Evolutionary conservation across 2,888 invertebrate genomes (phyloP).

Genomic region (Plusia festucae): DNA sequence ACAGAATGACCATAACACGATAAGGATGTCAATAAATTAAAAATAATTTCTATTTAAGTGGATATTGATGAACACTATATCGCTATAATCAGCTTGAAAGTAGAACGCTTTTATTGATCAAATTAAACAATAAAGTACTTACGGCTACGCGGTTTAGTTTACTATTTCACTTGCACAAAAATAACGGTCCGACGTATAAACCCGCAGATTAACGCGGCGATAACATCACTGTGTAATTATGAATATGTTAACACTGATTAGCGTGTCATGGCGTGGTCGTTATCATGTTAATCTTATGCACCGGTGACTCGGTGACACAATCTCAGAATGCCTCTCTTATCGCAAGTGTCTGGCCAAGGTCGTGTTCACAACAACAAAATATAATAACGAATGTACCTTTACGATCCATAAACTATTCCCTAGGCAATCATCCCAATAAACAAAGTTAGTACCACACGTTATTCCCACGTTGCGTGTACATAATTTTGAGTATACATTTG

Average conservation of each 20-base stretch:
- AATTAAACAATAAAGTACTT: not conserved
- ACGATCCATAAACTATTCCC: constrained; percentile 25
- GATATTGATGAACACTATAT: no score
- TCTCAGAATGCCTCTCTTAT: constrained; percentile 71
- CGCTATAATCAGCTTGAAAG: no score
- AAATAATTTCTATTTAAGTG: no score
- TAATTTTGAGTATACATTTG: constrained; percentile 15
- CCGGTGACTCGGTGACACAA: constrained; percentile 65
- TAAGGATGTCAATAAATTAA: no score
- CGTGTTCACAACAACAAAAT: constrained; percentile 52
- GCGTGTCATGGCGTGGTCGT: constrained; percentile 57
- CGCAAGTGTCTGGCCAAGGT: constrained; percentile 72
- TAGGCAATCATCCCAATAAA: constrained; percentile 12
- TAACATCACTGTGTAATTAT: constrained; percentile 44
- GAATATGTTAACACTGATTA: constrained; percentile 59
- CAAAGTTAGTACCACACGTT: constrained; percentile 32
- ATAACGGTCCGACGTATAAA: constrained; percentile 2
- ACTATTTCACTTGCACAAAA: not conserved
- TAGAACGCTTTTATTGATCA: not conserved
- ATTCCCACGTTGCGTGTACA: constrained; percentile 25
- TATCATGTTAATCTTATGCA: constrained; percentile 78
- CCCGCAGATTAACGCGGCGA: constrained; percentile 34
- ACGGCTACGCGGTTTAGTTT: not conserved
- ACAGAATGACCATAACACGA: no score
- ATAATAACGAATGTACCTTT: constrained; percentile 17